Base-by-base conservation (phyloP, 2,888 invertebrate species). In the Vanessa cardui region DNA sequence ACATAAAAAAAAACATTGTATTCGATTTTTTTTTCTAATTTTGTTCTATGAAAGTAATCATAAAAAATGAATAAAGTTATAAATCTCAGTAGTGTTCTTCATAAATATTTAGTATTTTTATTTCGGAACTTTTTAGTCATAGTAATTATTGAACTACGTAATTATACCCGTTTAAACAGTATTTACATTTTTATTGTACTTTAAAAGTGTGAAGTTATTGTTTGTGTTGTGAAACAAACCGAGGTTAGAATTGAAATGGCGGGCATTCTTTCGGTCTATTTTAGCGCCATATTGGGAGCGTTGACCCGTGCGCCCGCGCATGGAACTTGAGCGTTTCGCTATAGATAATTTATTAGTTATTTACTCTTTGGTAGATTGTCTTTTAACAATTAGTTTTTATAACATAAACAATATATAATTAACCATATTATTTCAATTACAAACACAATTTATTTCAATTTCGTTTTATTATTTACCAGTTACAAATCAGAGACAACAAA, bases 251-350 rank as follows among this genome's bases (percentile, higher is more conserved):
- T 85, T 82, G 84, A 86, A 89, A 89, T 90, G 89, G 90, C 89
- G 88, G 84, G 88, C 88, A 89, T 89, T 88, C 88, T 88, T 86
- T 83, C 80, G 86, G 87, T 90, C 91, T 91, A 91, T 91, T 91
- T 90, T 87, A 86, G 87, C 90, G 89, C 90, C 88, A 88, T 90
- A 80, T 89, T 87, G 86, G 79, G 91, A 83, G 80, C 86, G 80
- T 78, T 85, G 90, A 89, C 86, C 90, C 71, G 33, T 56, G 56
- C 62, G 63, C 83, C 82, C 71, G 70, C 67, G 65, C 65, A 60
- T 56, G 18, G 56, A 33, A 39, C 56, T 56, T 33, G 31, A 16
- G 56, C 65, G 54, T 65, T 70, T 70, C 64, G 68, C 68, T 60
- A 60, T 44, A 68, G 68, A 68, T 68, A 68, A 56, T 54, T 63